Evolutionary conservation across 2,888 invertebrate genomes (phyloP).

Genomic region (Helleia helle): DNA sequence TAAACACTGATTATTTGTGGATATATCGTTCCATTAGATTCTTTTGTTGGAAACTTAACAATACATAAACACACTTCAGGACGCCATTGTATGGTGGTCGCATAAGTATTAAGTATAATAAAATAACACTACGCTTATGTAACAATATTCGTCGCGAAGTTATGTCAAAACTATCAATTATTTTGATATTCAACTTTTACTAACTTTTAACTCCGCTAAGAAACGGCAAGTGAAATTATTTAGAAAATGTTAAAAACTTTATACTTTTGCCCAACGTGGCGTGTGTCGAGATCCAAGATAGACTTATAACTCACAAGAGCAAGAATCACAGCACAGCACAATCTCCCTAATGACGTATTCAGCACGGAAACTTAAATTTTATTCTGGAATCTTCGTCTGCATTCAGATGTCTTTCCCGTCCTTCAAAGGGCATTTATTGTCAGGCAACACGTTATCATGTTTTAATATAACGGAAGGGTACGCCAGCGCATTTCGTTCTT

Average conservation of each 20-base stretch:
- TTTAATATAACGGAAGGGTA: slow-evolving; percentile 1
- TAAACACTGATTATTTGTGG: slow-evolving; percentile 8
- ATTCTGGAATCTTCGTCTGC: not conserved
- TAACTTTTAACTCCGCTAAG: too few species aligned
- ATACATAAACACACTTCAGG: slow-evolving; percentile 4
- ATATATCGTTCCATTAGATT: slow-evolving; percentile 9
- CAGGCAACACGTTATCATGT: not conserved
- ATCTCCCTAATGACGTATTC: too few species aligned
- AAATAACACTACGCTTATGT: slow-evolving; percentile 2
- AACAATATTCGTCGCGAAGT: too few species aligned
- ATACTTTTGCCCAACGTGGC: too few species aligned
- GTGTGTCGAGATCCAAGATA: too few species aligned
- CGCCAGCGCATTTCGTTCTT: not conserved
- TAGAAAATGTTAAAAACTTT: too few species aligned
- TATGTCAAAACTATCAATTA: too few species aligned
- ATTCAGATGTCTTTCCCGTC: not conserved
- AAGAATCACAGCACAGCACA: too few species aligned
- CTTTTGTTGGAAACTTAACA: slow-evolving; percentile 7
- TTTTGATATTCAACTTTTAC: too few species aligned
- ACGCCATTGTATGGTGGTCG: not conserved
- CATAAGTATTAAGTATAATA: not conserved
- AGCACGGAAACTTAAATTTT: too few species aligned
- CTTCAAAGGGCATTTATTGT: not conserved
- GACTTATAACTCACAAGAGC: too few species aligned
- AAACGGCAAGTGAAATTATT: too few species aligned